Conservation (phyloP, 2,797 vertebrate genomes). For the Hybognathus amarus region DNA sequence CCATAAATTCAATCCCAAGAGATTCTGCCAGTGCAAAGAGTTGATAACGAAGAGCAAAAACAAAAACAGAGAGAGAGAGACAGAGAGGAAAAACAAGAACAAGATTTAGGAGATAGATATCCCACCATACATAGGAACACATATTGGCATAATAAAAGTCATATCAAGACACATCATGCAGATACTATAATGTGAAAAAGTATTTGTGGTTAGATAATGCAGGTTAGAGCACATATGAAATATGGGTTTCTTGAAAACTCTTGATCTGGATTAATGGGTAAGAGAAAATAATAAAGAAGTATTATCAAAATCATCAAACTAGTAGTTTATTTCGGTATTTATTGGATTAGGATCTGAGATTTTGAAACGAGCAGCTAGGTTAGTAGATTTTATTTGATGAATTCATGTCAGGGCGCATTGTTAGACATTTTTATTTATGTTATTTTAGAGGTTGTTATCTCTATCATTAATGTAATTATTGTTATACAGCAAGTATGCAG, state of each 20-base stretch:
- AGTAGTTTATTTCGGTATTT: constrained; percentile 27
- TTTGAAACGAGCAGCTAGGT: constrained; percentile 45
- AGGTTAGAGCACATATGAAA: constrained; percentile 63
- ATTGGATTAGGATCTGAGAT: constrained; percentile 26
- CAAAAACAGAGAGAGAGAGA: constrained; percentile 66
- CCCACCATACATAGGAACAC: constrained; percentile 72
- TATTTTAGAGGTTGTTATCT: neutral
- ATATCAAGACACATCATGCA: constrained; percentile 59
- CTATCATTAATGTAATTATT: constrained; percentile 32
- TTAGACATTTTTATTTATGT: constrained; percentile 25
- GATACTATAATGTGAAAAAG: constrained; percentile 52
- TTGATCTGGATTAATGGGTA: constrained; percentile 49
- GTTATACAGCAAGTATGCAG: constrained; percentile 23
- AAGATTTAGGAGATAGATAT: constrained; percentile 85
- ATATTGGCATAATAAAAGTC: constrained; percentile 63
- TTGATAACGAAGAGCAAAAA: constrained; percentile 72
- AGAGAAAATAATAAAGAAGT: constrained; percentile 30
- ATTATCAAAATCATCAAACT: constrained; percentile 38
- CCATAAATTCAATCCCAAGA: constrained; percentile 99
- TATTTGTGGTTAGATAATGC: constrained; percentile 70
- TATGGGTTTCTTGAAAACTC: constrained; percentile 3
- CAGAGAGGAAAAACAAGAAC: constrained; percentile 71
- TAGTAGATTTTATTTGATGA: constrained; percentile 45
- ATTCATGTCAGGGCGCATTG: neutral
- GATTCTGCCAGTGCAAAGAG: constrained; percentile 96